phyloP scores from a whole-genome alignment of 2,888 invertebrate species.

The Norana najaformis region DNA sequence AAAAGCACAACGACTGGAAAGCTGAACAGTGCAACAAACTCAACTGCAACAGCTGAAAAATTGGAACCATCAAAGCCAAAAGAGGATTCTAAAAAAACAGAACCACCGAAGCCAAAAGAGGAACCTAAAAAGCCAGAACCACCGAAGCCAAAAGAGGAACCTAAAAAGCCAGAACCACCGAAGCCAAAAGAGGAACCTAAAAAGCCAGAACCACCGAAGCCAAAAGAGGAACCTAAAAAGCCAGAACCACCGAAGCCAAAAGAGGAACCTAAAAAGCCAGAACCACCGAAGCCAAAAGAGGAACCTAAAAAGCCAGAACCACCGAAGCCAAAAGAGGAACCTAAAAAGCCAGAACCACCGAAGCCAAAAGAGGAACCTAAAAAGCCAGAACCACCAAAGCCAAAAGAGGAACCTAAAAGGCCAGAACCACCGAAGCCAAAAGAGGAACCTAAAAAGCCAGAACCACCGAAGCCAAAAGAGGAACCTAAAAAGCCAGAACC shows the following conservation, averaged over 20 bases:
- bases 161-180: constrained; percentile 23
- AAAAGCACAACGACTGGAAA: constrained; percentile 19
- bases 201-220: constrained; percentile 29
- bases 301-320: constrained; percentile 27
- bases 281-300: constrained; percentile 24
- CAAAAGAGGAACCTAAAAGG: constrained; percentile 24
- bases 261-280: constrained; percentile 27
- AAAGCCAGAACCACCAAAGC: neutral
- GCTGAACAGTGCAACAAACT: neutral
- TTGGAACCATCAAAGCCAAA: constrained; percentile 23
- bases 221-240: constrained; percentile 2
- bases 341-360: constrained; percentile 22
- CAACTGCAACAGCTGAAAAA: neutral
- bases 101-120: constrained; percentile 10
- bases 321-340: constrained; percentile 26
- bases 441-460: constrained; percentile 9
- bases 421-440: constrained; percentile 29
- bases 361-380: constrained; percentile 15
- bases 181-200: constrained; percentile 30
- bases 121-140: constrained; percentile 25
- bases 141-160: constrained; percentile 25
- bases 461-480: constrained; percentile 21
- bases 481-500: constrained; percentile 24
- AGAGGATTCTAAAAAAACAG: constrained; percentile 20
- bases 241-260: constrained; percentile 22